Evolutionary conservation across 2,797 vertebrate genomes (phyloP).

Genomic region (Platyrinchus mystaceus): DNA sequence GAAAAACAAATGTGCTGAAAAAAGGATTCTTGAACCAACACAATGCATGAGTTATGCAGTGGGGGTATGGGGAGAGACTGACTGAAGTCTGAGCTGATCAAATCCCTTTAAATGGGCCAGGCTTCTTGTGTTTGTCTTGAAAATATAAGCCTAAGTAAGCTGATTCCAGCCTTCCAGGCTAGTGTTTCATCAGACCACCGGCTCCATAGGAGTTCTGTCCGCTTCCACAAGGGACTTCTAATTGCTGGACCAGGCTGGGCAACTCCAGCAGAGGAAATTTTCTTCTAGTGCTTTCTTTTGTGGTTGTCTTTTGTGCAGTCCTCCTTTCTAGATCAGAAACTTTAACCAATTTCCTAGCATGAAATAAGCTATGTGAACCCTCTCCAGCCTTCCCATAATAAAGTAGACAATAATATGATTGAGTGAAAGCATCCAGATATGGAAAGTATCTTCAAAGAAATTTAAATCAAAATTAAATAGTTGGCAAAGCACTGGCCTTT

Average conservation of each 20-base stretch:
- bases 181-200: not conserved
- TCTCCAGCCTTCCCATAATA: not conserved
- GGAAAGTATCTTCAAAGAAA: not conserved
- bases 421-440: not conserved
- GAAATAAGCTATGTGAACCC: not conserved
- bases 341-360: not conserved
- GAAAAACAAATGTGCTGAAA: not conserved
- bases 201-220: rapidly evolving
- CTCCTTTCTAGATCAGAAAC: not conserved
- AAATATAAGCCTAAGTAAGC: not conserved
- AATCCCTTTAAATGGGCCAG: not conserved
- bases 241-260: not conserved
- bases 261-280: not conserved
- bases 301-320: not conserved
- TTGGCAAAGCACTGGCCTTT: not conserved
- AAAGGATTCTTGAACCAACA: not conserved
- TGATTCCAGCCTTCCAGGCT: not conserved
- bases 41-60: not conserved
- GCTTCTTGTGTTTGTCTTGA: not conserved
- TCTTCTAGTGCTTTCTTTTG: not conserved
- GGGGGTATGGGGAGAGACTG: not conserved
- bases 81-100: not conserved
- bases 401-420: not conserved
- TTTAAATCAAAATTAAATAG: not conserved
- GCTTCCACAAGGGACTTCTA: not conserved